Conservation (phyloP, 1,140 invertebrate species). For the Brachionus paranguensis region DNA sequence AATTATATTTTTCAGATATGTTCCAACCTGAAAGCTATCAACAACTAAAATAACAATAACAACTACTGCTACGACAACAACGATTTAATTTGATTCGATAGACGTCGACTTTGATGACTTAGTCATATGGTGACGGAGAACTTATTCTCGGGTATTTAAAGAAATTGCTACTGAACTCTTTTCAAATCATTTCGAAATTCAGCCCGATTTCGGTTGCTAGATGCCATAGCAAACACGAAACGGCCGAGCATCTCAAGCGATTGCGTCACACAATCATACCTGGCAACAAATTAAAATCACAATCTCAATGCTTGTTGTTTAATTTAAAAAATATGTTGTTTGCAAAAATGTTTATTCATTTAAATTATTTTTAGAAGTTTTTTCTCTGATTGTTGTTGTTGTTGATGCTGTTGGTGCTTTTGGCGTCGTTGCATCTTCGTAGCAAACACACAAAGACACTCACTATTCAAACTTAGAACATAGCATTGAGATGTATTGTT, state of each 20-base stretch:
- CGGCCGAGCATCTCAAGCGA: neutral
- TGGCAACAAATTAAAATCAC: neutral
- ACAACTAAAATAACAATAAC: constrained; percentile 28
- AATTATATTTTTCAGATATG: constrained; percentile 20
- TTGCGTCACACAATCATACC: neutral
- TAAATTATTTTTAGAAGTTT: neutral
- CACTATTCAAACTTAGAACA: neutral
- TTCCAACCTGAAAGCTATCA: constrained; percentile 20
- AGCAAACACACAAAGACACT: neutral
- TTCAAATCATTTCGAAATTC: constrained; percentile 8
- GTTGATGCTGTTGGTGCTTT: neutral
- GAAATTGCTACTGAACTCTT: constrained; percentile 5
- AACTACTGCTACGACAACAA: constrained; percentile 27
- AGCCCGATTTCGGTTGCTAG: neutral
- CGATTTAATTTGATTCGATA: constrained; percentile 7
- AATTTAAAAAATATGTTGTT: constrained; percentile 37
- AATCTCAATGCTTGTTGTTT: neutral
- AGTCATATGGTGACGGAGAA: constrained; percentile 28
- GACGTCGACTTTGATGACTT: constrained; percentile 19
- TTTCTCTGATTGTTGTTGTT: no score
- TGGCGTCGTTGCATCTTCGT: neutral
- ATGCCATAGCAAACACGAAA: neutral
- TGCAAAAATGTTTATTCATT: neutral
- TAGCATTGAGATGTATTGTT: constrained; percentile 40
- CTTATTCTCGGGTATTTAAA: constrained; percentile 31